These are phyloP conservation scores for Cichladusa arquata DNA, from an alignment of 2,113 vertebrate genomes.

Conservation along the genomic window DNA sequence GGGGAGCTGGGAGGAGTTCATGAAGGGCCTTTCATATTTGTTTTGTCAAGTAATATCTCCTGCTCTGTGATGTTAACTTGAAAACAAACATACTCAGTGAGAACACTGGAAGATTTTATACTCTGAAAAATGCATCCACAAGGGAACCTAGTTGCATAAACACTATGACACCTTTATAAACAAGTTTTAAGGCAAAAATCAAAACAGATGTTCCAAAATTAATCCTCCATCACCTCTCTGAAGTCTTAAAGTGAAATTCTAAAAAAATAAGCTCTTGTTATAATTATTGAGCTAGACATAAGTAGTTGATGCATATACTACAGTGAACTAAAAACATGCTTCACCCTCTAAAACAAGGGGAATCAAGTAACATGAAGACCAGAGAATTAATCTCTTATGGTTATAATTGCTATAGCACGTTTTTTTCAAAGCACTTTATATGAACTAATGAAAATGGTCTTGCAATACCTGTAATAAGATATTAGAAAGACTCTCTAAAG, in stretches of 20 bases:
- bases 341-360: not conserved
- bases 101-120: not conserved
- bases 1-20: not conserved
- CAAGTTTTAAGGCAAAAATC: not conserved
- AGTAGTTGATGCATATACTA: not conserved
- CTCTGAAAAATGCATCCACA: not conserved
- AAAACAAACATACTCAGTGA: not conserved
- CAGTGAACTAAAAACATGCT: not conserved
- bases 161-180: not conserved
- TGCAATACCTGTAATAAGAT: not conserved
- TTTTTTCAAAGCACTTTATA: not conserved
- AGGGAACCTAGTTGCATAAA: not conserved
- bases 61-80: not conserved
- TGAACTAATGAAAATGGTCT: not conserved
- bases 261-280: not conserved
- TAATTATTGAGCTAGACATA: not conserved
- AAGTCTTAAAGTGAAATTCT: not conserved
- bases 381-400: not conserved
- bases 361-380: not conserved
- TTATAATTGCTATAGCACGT: not conserved
- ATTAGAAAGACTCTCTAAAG: not conserved
- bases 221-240: not conserved
- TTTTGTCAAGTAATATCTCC: conserved; percentile 1
- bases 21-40: not conserved
- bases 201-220: not conserved